Base-by-base conservation (phyloP, 2,113 vertebrate genomes). In the Pelodiscus sinensis region DNA sequence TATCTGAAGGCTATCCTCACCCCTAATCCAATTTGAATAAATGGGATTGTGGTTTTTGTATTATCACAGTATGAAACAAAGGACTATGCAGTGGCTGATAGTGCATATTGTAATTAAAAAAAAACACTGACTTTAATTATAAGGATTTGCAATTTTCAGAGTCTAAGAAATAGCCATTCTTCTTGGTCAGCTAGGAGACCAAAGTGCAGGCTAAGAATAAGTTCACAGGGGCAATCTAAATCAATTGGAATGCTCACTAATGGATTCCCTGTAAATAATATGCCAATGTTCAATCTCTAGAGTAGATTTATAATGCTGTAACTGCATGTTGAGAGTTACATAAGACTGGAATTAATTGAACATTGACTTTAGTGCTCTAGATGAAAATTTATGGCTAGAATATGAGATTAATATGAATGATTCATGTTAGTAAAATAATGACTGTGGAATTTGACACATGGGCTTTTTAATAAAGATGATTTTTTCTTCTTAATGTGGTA, bases 361-460 rank as follows among this genome's bases (percentile, higher is more conserved):
- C 79, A 88, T 89, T 81, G 2, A 19, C 62, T 92, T 92, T 50
- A 85, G 24, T 18, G 87, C 31, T 68, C 14, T n/a, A 88, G 92
- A 82, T 27, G 3, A 91, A 92, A 93, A 92, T 25, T 9, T 52
- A 87, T 87, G 78, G 73, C 81, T 95, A 7, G 19, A 93, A 52
- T 3, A 57, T 94, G 84, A 93, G 94, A 87, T 12, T 60, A 90
- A 91, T 56, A 62, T 4, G 50, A 87, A 73, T 12, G 54, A 91
- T 56, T 92, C 88, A 81, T 78, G 91, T 92, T 84, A 86, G 58
- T 27, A 84, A 89, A 86, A 91, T 92, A 88, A 93, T 87, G 88
- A 81, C 88, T 52, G 15, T 83, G 24, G 35, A 0, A 81, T 94
- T 89, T 93, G 52, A 82, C 54, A 94, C 13, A 75, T 87, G 94